These are phyloP conservation scores for Rhineura floridana DNA, from an alignment of 2,113 vertebrate species.

Conservation along the genomic window DNA sequence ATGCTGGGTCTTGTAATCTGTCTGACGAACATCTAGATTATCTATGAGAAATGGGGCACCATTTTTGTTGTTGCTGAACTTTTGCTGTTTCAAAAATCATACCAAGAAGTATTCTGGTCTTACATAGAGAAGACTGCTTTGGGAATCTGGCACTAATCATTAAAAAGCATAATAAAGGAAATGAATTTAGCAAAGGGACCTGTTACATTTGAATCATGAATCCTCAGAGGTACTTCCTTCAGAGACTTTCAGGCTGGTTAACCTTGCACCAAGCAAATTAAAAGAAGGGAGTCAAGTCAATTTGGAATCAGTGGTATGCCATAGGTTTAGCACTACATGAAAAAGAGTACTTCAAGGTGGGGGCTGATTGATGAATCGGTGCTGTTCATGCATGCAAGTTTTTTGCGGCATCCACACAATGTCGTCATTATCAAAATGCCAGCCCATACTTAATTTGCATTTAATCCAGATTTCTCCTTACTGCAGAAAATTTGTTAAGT, in stretches of 20 bases:
- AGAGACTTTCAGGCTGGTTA: background rate
- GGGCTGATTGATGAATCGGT: too few species aligned
- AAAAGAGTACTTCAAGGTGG: too few species aligned
- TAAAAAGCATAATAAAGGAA: background rate
- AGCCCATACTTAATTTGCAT: too few species aligned
- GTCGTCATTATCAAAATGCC: too few species aligned
- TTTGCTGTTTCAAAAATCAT: background rate
- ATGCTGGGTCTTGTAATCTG: background rate
- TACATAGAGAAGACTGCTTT: background rate
- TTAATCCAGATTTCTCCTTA: too few species aligned
- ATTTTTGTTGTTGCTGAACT: background rate
- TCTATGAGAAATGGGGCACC: background rate
- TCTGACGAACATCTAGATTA: fast-evolving
- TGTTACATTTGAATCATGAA: background rate
- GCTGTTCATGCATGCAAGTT: too few species aligned
- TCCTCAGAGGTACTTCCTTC: background rate
- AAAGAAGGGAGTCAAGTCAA: background rate
- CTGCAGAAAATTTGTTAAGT: too few species aligned
- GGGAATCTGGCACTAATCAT: background rate
- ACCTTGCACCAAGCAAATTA: background rate
- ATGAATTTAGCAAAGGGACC: background rate
- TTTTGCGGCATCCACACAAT: too few species aligned
- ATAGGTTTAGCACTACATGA: background rate
- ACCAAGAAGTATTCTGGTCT: background rate
- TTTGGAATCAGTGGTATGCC: background rate